Conservation (phyloP, 2,113 vertebrate genomes). For the Girardinichthys multiradiatus region DNA sequence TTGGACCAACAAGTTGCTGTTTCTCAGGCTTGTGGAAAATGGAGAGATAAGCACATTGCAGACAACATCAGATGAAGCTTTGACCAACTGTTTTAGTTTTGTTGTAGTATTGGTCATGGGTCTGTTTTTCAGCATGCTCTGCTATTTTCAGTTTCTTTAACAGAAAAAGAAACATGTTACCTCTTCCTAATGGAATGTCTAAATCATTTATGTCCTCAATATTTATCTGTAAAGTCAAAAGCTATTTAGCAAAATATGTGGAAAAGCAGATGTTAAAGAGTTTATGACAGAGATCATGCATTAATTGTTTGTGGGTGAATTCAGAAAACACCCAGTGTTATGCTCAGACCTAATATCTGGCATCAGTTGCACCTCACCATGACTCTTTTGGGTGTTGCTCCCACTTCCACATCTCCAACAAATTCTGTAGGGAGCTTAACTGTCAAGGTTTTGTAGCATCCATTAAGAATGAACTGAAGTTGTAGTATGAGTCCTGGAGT, state of each 20-base stretch:
- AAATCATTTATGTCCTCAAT: neutral
- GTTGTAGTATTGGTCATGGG: neutral
- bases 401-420: too few relatives aligned
- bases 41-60: neutral
- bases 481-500: too few relatives aligned
- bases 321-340: too few relatives aligned
- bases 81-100: neutral
- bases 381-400: too few relatives aligned
- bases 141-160: neutral
- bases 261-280: rapidly evolving
- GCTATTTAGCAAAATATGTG: neutral
- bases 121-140: neutral
- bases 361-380: too few relatives aligned
- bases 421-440: too few relatives aligned
- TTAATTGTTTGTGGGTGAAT: neutral
- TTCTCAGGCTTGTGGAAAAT: slow-evolving; percentile 11
- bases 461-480: too few relatives aligned
- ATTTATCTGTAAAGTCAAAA: neutral
- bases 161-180: too few relatives aligned
- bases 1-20: slow-evolving; percentile 13
- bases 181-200: neutral
- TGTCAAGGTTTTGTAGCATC: too few relatives aligned
- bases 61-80: slow-evolving; percentile 4
- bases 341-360: neutral
- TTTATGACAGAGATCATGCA: neutral